These are phyloP conservation scores for Lagopus muta DNA, from an alignment of 2,113 vertebrate genomes.

Conservation along the genomic window DNA sequence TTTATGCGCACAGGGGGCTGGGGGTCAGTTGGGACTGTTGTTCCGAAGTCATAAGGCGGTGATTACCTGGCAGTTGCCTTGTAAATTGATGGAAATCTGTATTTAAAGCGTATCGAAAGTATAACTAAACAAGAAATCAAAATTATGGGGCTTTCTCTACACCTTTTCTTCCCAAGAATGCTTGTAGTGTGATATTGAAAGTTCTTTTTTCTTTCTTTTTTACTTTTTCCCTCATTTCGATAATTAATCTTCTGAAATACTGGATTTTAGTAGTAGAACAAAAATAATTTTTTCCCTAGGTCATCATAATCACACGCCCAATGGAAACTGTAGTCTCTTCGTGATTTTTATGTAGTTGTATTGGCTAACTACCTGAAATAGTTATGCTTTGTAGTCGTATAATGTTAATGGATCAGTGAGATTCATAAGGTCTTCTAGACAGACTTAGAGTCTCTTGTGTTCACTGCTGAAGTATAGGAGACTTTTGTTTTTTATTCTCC, in stretches of 20 bases:
- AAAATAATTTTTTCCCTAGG: background rate
- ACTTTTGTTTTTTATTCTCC: background rate
- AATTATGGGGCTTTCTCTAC: background rate
- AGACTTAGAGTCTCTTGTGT: background rate
- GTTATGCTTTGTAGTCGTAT: conserved; percentile 11
- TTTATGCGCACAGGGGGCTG: too few relatives aligned
- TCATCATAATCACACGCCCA: background rate
- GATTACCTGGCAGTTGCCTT: background rate
- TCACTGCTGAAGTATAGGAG: background rate
- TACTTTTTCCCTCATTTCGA: background rate
- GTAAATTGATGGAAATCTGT: background rate
- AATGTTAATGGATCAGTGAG: background rate
- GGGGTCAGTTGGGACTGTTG: background rate
- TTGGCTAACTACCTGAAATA: conserved; percentile 4
- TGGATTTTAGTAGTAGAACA: background rate
- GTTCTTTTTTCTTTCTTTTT: background rate
- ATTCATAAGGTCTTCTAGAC: background rate
- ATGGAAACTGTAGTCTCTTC: background rate
- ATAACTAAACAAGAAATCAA: background rate
- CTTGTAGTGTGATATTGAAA: background rate
- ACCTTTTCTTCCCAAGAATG: background rate
- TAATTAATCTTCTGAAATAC: background rate
- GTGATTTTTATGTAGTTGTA: background rate
- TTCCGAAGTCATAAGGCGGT: background rate
- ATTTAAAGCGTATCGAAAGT: background rate